Base-by-base conservation (phyloP, 2,888 invertebrate species). In the Acrocyrtus sp. region DNA sequence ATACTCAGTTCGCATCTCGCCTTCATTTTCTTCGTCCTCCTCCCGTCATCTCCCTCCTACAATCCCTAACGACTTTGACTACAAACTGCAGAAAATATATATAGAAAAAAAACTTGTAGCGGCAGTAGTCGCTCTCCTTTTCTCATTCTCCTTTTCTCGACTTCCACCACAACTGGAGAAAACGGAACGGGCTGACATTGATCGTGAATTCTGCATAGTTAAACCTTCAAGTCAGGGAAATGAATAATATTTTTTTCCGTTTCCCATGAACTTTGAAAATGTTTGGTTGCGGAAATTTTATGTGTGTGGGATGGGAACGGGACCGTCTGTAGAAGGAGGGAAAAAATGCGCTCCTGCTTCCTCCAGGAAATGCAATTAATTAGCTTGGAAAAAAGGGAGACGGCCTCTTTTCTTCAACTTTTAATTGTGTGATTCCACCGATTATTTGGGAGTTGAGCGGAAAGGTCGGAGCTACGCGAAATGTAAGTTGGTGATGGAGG, bases 371-470 rank as follows among this genome's bases (percentile, higher is more conserved):
- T 70, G 69, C 69, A 70, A 70, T 70, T 70, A 70, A 70, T 70
- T 70, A 70, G 69, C 47, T 62, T 10, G 69, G 56, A 50, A 50
- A n/a, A n/a, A 41, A 70, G 50, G 51, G 63, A 70, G 70, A 51
- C 70, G 57, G 63, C 70, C 57, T 70, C 63, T 63, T 70, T 70
- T 70, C 70, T 57, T 70, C 70, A 63, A 70, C 70, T 70, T 70
- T 70, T 70, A 70, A 70, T 70, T 70, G 70, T 57, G 48, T 70
- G 70, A 70, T 63, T 70, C 48, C 57, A 43, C 70, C 62, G 57
- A 63, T 62, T 62, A 62, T 62, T 62, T 12, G 5, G 5, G 34
- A 34, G 12, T 12, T 34, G 45, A 5, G 5, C 12, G 34, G 12
- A 8, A 34, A 8, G 6, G 12, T 34, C 5, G 34, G 5, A 34